Base-by-base conservation (phyloP, 1,140 invertebrate species). In the Pomacea maculata region DNA sequence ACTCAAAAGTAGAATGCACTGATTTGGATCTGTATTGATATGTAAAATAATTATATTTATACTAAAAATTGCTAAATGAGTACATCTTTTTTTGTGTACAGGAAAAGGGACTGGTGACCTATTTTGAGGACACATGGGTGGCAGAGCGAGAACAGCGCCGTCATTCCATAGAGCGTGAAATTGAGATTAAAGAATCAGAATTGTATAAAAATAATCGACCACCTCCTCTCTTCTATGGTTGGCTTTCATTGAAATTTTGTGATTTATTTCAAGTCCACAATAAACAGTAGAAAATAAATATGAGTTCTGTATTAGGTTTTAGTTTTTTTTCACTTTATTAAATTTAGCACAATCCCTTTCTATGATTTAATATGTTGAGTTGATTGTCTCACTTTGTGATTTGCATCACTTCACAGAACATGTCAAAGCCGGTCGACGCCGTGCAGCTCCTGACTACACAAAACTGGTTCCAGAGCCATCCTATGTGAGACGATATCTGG, bases 51-150 rank as follows among this genome's bases (percentile, higher is more conserved):
- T 1, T n/a, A 34, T 17, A 52, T 65, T 55, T 11, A 52, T 45
- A 61, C 52, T 15, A 57, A 67, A 14, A 70, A 34, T 54, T 67
- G 25, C 1, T 29, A 71, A 61, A 64, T 7, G 55, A 71, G 5
- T 57, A 71, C 21, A 9, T 11, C 25, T 79, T 77, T 70, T 55
- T 67, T 4, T 73, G 72, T 80, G 34, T 80, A 29, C 81, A 90
- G 89, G 88, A 89, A 81, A 89, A 90, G 79, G 89, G 89, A 14
- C 75, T 90, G 34, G 84, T 88, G 75, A 89, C 88, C 63, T 91
- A 90, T 78, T 90, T 91, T 87, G 89, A 89, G 77, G 90, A 91
- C 78, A 87, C 87, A 12, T 91, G 90, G 90, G 85, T 90, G 14
- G 83, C 88, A 21, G 89, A 90, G 80, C 86, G 88, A 73, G 87